phyloP scores from a whole-genome alignment of 2,888 invertebrate genomes.

The Gryllus longicercus region DNA sequence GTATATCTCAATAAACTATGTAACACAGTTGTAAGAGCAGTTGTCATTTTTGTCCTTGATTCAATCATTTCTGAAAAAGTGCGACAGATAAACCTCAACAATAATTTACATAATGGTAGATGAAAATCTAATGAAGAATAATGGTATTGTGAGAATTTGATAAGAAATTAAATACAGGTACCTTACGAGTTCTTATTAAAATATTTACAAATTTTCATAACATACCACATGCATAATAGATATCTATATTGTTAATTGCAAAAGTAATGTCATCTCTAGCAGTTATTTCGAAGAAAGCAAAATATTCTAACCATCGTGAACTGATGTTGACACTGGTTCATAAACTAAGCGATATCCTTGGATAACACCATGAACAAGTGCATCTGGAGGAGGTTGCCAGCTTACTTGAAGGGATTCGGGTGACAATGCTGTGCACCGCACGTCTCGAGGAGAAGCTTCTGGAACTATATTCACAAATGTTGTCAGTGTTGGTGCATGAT shows the following conservation, averaged over 20 bases:
- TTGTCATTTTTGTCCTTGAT: slow-evolving; percentile 44
- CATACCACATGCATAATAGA: too few relatives aligned
- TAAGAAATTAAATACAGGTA: too few relatives aligned
- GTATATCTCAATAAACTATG: slow-evolving; percentile 47
- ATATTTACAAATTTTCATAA: too few relatives aligned
- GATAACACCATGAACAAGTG: slow-evolving; percentile 47
- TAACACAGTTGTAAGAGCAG: slow-evolving; percentile 43
- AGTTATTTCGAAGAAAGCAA: too few relatives aligned
- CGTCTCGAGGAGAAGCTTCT: slow-evolving; percentile 63
- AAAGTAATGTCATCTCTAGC: too few relatives aligned
- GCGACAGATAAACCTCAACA: neutral
- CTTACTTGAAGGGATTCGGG: slow-evolving; percentile 69
- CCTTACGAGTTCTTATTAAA: too few relatives aligned
- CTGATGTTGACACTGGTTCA: slow-evolving; percentile 37
- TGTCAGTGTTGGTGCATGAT: neutral
- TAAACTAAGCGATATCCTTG: slow-evolving; percentile 51
- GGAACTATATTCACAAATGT: slow-evolving; percentile 54
- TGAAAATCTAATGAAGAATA: too few relatives aligned
- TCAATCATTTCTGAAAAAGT: slow-evolving; percentile 39
- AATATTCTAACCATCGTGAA: slow-evolving; percentile 27
- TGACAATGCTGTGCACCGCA: slow-evolving; percentile 64
- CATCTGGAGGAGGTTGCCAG: slow-evolving; percentile 62
- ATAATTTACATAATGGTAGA: neutral
- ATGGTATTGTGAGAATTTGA: too few relatives aligned
- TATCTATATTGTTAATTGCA: too few relatives aligned